Evolutionary conservation across 2,113 vertebrate species (phyloP).

Genomic region (Phodopus roborovskii): DNA sequence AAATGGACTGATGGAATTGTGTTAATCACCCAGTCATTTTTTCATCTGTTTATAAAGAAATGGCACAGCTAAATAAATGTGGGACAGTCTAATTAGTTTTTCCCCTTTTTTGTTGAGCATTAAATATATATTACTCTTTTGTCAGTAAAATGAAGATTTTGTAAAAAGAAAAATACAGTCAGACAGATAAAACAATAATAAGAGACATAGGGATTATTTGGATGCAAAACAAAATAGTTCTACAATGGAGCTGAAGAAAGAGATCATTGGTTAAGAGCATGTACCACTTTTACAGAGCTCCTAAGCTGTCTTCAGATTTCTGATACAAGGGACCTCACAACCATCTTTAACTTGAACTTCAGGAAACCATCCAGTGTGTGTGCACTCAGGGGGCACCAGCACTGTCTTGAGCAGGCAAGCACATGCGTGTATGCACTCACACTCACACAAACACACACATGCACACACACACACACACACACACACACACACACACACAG

Average conservation of each 20-base stretch:
- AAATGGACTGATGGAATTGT: background rate
- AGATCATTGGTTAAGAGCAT: background rate
- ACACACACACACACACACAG: background rate
- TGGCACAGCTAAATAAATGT: background rate
- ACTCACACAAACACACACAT: too few species aligned
- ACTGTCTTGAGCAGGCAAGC: background rate
- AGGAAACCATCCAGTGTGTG: background rate
- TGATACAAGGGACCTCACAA: too few species aligned
- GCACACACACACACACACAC: background rate
- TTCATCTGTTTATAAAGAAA: slow-evolving; percentile 22
- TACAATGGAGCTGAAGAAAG: background rate
- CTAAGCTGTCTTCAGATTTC: background rate
- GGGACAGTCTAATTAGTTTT: background rate
- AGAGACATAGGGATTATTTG: background rate
- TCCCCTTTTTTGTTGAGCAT: background rate
- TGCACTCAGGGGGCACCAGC: background rate
- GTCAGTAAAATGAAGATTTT: slow-evolving; percentile 25
- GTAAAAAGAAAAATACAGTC: background rate
- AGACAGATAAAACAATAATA: background rate
- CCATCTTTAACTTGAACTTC: background rate
- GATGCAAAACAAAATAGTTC: background rate
- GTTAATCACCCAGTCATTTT: slow-evolving; percentile 12
- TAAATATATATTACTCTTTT: background rate
- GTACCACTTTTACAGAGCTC: background rate
- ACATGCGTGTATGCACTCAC: too few species aligned